phyloP scores from a whole-genome alignment of 53 echinoderm and acorn worm species.

The Echinarachnius parma region DNA sequence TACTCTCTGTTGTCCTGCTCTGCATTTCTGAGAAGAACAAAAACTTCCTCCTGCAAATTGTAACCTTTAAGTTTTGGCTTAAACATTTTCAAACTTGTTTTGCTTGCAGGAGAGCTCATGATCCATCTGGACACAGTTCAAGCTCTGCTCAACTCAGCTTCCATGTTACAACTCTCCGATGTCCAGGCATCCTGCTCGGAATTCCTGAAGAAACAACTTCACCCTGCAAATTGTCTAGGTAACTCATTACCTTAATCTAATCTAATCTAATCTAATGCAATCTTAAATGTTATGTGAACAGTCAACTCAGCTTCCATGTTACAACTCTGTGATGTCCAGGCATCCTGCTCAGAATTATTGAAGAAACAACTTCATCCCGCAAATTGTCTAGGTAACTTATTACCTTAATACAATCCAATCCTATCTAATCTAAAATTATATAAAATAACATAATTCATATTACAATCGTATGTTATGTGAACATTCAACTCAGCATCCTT shows the following conservation, averaged over 20 bases:
- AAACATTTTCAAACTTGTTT: too few relatives aligned
- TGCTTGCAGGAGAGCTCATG: conserved; percentile 66
- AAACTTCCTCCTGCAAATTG: too few relatives aligned
- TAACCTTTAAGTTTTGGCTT: too few relatives aligned
- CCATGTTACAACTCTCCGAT: conserved; percentile 75
- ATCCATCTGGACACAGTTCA: conserved; percentile 82
- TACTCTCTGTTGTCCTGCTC: too few relatives aligned
- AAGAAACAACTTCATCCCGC: conserved; percentile 88
- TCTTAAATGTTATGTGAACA: too few relatives aligned
- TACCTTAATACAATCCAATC: too few relatives aligned
- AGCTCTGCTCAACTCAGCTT: conserved; percentile 68
- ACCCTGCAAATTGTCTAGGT: conserved; percentile 90
- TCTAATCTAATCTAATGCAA: too few relatives aligned
- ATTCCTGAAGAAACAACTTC: conserved; percentile 86
- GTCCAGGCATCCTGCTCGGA: conserved; percentile 82
- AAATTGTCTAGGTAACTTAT: conserved; percentile 73
- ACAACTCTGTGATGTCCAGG: conserved; percentile 75
- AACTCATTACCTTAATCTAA: background rate
- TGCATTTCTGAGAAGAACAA: too few relatives aligned
- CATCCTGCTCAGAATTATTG: conserved; percentile 81
- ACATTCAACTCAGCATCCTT: too few relatives aligned
- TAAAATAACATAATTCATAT: too few relatives aligned
- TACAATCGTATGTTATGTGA: too few relatives aligned
- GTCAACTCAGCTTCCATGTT: conserved; percentile 77
- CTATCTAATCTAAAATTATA: too few relatives aligned